These are phyloP conservation scores for Virgularia gustaviana DNA, from an alignment of 92 coral and sea anemone genomes.

Conservation along the genomic window DNA sequence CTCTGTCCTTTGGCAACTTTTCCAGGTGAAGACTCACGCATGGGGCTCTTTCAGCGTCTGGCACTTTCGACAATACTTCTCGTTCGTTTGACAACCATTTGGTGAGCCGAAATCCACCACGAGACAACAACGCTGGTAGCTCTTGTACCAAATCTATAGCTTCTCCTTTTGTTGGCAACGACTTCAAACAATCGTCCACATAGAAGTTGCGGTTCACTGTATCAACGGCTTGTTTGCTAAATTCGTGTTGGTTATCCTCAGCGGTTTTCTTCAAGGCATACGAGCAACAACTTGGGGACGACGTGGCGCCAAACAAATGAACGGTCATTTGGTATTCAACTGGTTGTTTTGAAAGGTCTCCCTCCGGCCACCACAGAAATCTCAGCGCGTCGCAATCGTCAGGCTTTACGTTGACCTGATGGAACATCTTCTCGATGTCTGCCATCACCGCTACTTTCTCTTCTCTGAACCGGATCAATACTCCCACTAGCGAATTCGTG, in stretches of 20 bases:
- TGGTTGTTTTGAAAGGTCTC: slow-evolving; percentile 20
- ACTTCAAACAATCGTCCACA: slow-evolving; percentile 38
- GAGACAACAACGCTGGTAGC: slow-evolving; percentile 26
- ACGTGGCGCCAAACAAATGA: slow-evolving; percentile 36
- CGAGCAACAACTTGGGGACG: slow-evolving; percentile 43
- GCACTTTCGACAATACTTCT: slow-evolving; percentile 1
- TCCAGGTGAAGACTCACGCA: slow-evolving; percentile 11
- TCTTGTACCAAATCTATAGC: slow-evolving; percentile 6
- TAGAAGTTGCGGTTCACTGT: neutral
- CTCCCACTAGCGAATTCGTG: slow-evolving; percentile 47
- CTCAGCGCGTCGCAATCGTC: slow-evolving; percentile 29
- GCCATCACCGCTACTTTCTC: slow-evolving; percentile 40
- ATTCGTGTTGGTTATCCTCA: slow-evolving; percentile 22
- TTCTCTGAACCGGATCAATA: slow-evolving; percentile 48
- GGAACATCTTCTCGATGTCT: slow-evolving; percentile 39
- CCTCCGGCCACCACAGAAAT: slow-evolving; percentile 48
- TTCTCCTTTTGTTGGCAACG: slow-evolving; percentile 17
- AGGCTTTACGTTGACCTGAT: slow-evolving; percentile 38
- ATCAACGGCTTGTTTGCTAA: neutral
- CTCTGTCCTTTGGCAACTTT: slow-evolving; percentile 25
- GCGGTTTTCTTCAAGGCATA: slow-evolving; percentile 33
- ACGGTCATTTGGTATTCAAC: slow-evolving; percentile 37
- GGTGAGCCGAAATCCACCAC: slow-evolving; percentile 41
- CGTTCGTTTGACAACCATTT: slow-evolving; percentile 44
- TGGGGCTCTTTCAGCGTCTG: neutral